Base-by-base conservation (phyloP, 2,888 invertebrate genomes). In the Ferrisia virgata region DNA sequence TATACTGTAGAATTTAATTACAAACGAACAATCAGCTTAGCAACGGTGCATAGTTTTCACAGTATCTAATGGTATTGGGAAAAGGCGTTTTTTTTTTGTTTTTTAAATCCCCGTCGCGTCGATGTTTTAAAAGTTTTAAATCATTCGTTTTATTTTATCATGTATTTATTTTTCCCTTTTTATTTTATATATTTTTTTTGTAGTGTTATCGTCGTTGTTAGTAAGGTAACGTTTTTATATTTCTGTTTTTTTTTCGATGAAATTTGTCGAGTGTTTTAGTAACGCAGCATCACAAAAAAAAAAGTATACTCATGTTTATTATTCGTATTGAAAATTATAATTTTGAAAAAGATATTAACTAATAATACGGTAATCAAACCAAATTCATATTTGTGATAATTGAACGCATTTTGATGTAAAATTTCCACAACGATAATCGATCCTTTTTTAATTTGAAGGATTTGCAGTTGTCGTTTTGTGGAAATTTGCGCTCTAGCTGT, bases 111-210 rank as follows among this genome's bases (percentile, higher is more conserved):
- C 64, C 72, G 18, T 36, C 15, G 53, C 53, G 6, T 72, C n/a
- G 72, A 25, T 76, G 28, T 33, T 72, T 28, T 33, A 36, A n/a
- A 36, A 36, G 18, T 36, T 76, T 76, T 36, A 18, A 36, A 18
- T 76, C 28, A 18, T 36, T 36, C 36, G 36, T 76, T 76, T 76
- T 76, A 76, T 76, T 76, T 76, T 36, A n/a, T 76, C 36, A 76
- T 36, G n/a, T 58, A 53, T 53, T n/a, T 28, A 31, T 69, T 69
- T n/a, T 69, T 28, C 15, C n/a, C 31, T 25, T 6, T 76, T 53
- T 36, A 0, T 76, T 76, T 76, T 76, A 36, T 76, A 76, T 36
- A 76, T 18, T 28, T 36, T 76, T 76, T 58, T 76, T 76, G n/a
- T 76, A 36, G 31, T 76, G 36, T 33, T 72, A 72, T 64, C 18